Conservation (phyloP, 2,113 vertebrate genomes). For the Xiphophorus maculatus region DNA sequence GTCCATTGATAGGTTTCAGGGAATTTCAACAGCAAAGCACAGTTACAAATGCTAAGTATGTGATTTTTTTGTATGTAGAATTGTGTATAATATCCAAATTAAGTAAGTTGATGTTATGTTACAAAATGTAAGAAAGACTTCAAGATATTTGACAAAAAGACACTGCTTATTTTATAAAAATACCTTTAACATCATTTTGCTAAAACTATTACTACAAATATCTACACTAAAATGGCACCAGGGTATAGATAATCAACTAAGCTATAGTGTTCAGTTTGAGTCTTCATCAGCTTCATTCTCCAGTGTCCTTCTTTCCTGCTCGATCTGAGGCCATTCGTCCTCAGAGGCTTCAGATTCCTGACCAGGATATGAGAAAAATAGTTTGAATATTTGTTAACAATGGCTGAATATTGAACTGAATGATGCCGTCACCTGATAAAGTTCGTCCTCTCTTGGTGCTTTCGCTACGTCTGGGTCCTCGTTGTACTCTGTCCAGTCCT, state of each 20-base stretch:
- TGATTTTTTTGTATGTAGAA: too few species aligned
- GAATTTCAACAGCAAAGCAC: too few species aligned
- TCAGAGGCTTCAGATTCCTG: slow-evolving; percentile 53
- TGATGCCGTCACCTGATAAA: slow-evolving; percentile 63
- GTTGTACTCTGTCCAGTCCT: slow-evolving; percentile 37
- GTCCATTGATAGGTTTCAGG: neutral
- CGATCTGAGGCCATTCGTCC: slow-evolving; percentile 43
- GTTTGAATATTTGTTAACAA: neutral
- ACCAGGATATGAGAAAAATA: neutral
- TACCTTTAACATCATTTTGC: neutral
- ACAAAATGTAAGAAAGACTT: neutral
- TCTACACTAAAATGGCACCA: neutral
- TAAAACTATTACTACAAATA: too few species aligned
- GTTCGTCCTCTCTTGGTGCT: slow-evolving; percentile 13
- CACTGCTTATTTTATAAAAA: neutral
- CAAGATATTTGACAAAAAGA: neutral
- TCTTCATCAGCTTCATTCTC: slow-evolving; percentile 21
- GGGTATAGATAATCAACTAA: fast-evolving
- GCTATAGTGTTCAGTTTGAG: neutral
- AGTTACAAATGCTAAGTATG: neutral
- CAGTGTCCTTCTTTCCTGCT: slow-evolving; percentile 3
- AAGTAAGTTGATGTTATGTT: neutral
- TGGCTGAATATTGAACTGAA: neutral
- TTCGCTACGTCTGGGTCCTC: slow-evolving; percentile 28
- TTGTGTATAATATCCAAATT: neutral